Conservation (phyloP, 2,113 vertebrate species). For the Neodon shergylaensis region DNA sequence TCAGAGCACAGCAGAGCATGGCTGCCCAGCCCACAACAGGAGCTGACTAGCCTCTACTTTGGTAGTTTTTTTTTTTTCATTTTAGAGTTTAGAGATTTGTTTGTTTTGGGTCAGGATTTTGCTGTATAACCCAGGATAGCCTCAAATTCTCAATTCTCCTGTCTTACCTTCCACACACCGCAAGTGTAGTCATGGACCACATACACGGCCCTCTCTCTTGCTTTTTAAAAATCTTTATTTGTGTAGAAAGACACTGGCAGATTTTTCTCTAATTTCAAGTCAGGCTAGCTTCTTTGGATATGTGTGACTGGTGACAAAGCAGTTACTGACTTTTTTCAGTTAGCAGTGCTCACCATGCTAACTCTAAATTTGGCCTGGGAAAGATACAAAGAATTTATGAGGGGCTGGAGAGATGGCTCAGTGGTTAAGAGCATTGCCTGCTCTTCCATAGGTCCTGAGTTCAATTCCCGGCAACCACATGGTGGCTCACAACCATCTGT, state of each 20-base stretch:
- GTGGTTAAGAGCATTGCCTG: no score
- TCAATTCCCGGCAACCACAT: no score
- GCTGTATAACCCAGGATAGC: neutral
- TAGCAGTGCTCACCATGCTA: neutral
- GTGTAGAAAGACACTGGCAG: neutral
- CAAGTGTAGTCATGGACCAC: neutral
- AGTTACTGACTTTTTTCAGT: neutral
- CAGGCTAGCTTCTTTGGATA: neutral
- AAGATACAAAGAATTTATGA: neutral
- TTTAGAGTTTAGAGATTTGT: neutral
- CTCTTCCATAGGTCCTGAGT: no score
- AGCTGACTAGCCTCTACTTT: neutral
- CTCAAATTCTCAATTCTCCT: neutral
- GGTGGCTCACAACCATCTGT: no score
- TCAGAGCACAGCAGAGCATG: neutral
- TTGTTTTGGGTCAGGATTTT: neutral
- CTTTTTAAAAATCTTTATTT: neutral
- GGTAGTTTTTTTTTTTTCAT: neutral
- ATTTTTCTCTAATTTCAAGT: neutral
- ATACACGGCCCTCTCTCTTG: neutral
- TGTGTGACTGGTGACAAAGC: neutral
- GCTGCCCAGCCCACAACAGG: neutral
- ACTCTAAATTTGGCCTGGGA: neutral
- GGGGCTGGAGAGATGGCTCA: no score
- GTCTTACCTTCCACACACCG: neutral